Evolutionary conservation across 2,888 invertebrate species (phyloP).

Genomic region (Chrysotoxum bicinctum): DNA sequence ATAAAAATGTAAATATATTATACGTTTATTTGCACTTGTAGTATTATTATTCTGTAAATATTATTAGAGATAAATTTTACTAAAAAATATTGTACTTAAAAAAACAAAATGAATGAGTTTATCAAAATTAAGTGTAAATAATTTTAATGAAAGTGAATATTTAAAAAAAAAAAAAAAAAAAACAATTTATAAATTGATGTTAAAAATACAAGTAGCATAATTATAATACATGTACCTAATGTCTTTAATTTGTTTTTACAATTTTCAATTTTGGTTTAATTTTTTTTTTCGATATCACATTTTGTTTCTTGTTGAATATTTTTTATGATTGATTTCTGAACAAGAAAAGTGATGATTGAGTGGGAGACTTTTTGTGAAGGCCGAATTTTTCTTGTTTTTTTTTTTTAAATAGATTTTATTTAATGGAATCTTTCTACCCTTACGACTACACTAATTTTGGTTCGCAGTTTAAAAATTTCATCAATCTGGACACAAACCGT

Average conservation of each 20-base stretch:
- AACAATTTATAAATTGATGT: conserved; percentile 26
- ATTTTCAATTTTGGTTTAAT: not conserved
- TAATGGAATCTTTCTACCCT: too few species aligned
- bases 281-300: not conserved
- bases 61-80: not conserved
- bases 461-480: too few species aligned
- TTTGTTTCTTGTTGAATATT: not conserved
- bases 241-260: conserved; percentile 41
- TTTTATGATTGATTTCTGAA: not conserved
- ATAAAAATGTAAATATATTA: conserved; percentile 17
- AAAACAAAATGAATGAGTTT: not conserved
- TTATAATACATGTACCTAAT: conserved; percentile 69
- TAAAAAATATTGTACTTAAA: conserved; percentile 17
- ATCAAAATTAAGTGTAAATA: conserved; percentile 54
- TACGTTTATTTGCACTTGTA: conserved; percentile 7
- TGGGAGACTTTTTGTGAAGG: not conserved
- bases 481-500: too few species aligned
- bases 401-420: not conserved
- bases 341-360: too few species aligned
- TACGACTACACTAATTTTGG: too few species aligned
- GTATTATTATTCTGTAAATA: conserved; percentile 44
- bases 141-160: not conserved
- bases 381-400: not conserved
- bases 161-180: conserved; percentile 19
- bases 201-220: conserved; percentile 54